A percentile compares a stretch with the other conserved stretches of the same genome.
phyloP scores from a whole-genome alignment of 2,797 vertebrate species.

The Eremophila alpestris region DNA sequence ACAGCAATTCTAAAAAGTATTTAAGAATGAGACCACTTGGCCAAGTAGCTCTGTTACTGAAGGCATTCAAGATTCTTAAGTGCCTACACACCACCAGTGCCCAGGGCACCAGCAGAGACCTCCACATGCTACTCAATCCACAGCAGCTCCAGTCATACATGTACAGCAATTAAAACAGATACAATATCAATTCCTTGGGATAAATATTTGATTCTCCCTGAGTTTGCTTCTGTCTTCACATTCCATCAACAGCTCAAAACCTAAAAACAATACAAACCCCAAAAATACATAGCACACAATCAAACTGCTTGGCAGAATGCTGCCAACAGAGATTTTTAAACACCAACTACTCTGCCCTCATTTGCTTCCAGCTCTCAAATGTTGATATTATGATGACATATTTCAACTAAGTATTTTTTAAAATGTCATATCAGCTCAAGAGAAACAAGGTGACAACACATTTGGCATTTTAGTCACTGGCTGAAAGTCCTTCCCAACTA shows the following conservation, averaged over 20 bases:
- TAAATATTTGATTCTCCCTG: neutral
- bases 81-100: neutral
- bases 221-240: neutral
- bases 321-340: neutral
- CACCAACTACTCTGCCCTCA: neutral
- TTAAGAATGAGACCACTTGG: neutral
- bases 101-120: neutral
- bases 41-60: neutral
- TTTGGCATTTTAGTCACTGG: neutral
- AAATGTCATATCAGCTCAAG: neutral
- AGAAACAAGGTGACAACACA: neutral
- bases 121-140: accelerated
- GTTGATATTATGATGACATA: neutral
- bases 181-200: neutral
- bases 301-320: neutral
- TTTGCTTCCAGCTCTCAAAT: neutral
- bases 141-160: neutral
- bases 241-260: neutral
- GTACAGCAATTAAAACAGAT: neutral
- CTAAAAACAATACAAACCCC: neutral
- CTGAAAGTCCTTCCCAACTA: neutral
- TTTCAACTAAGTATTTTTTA: neutral
- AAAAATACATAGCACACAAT: neutral
- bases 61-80: neutral
- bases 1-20: neutral